Conservation (phyloP, 2,888 invertebrate species). For the Marronus borbonicus region DNA sequence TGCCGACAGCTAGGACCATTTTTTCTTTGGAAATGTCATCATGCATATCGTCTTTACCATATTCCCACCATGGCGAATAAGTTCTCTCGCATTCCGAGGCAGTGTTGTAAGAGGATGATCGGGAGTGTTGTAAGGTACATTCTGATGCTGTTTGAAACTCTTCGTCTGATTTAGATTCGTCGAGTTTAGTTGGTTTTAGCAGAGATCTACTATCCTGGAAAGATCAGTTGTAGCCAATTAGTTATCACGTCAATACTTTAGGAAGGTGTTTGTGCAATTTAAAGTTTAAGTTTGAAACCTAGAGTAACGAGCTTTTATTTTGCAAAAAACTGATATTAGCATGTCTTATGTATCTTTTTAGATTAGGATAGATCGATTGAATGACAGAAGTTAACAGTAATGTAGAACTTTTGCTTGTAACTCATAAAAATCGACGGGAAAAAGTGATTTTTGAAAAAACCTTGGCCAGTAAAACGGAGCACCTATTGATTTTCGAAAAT, state of each 20-base stretch:
- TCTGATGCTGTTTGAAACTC: conserved; percentile 81
- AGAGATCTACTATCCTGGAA: conserved; percentile 61
- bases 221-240: background rate
- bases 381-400: background rate
- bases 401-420: too few relatives aligned
- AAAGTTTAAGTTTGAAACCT: too few relatives aligned
- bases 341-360: background rate
- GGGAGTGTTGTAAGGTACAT: conserved; percentile 78
- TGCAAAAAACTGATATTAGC: too few relatives aligned
- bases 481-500: too few relatives aligned
- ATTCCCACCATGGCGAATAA: conserved; percentile 74
- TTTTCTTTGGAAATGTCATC: conserved; percentile 68
- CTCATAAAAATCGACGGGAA: too few relatives aligned
- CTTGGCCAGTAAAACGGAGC: too few relatives aligned
- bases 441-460: too few relatives aligned
- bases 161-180: conserved; percentile 74
- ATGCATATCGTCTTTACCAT: conserved; percentile 69
- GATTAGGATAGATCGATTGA: background rate
- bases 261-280: too few relatives aligned
- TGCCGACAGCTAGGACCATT: conserved; percentile 69
- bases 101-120: conserved; percentile 80
- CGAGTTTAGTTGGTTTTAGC: conserved; percentile 62
- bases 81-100: conserved; percentile 77
- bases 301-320: too few relatives aligned
- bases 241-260: too few relatives aligned